A percentile compares a stretch with the other conserved stretches of the same genome.
Conservation (phyloP, 2,113 vertebrate genomes). For the Psilopsiagon aymara region DNA sequence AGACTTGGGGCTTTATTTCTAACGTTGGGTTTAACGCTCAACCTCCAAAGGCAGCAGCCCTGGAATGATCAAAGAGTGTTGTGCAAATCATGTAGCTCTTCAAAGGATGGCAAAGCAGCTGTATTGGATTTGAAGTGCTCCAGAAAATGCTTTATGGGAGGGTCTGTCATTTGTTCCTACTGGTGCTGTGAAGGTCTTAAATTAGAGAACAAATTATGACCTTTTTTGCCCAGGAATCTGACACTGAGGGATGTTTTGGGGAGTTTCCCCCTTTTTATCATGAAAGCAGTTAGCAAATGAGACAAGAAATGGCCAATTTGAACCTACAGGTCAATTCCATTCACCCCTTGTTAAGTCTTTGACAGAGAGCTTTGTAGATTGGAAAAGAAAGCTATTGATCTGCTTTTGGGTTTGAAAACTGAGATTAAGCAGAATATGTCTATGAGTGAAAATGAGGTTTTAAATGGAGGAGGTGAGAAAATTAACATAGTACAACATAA, state of each 20-base stretch:
- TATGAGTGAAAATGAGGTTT: constrained; percentile 26
- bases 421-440: constrained; percentile 39
- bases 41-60: background rate
- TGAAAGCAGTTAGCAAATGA: background rate
- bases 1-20: background rate
- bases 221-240: background rate
- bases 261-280: background rate
- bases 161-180: background rate
- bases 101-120: background rate
- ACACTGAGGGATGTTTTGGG: background rate
- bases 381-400: constrained; percentile 27
- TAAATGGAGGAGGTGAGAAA: background rate
- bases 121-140: background rate
- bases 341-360: constrained; percentile 63
- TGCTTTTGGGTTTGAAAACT: constrained; percentile 51
- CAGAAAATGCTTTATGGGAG: background rate
- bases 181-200: constrained; percentile 9
- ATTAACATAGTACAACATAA: background rate
- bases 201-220: constrained; percentile 12
- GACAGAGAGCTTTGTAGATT: constrained; percentile 54
- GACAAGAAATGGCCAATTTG: constrained; percentile 4
- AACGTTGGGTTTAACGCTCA: background rate
- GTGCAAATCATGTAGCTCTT: background rate
- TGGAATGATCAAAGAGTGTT: background rate
- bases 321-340: constrained; percentile 9